Evolutionary conservation across 1,140 invertebrate genomes (phyloP).

Genomic region (Trichonephila clavata): DNA sequence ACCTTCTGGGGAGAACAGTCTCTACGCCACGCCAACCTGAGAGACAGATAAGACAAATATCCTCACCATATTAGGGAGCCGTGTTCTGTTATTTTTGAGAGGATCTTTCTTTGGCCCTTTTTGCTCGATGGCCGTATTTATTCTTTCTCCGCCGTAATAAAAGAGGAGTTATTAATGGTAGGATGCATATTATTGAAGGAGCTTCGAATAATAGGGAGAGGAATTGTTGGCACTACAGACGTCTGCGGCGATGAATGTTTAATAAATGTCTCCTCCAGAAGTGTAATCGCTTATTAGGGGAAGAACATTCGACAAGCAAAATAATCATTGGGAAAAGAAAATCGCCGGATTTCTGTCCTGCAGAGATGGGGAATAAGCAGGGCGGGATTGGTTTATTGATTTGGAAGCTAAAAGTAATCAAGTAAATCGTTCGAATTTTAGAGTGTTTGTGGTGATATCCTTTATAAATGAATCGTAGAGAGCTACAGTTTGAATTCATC

Average conservation of each 20-base stretch:
- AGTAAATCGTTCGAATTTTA: too few species aligned
- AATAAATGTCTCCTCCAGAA: constrained; percentile 15
- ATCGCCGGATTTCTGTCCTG: background rate
- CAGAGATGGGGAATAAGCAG: background rate
- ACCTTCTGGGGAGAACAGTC: constrained; percentile 31
- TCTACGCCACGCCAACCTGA: background rate
- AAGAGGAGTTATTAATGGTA: constrained; percentile 58
- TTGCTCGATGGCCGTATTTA: constrained; percentile 18
- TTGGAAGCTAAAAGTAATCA: background rate
- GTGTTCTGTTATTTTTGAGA: constrained; percentile 40
- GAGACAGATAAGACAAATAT: constrained; percentile 70
- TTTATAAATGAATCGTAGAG: too few species aligned
- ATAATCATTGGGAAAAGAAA: constrained; percentile 3
- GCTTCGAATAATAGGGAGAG: background rate
- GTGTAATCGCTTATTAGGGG: background rate
- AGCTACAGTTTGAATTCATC: too few species aligned
- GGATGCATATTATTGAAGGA: constrained; percentile 58
- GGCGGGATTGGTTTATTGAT: background rate
- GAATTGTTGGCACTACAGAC: background rate
- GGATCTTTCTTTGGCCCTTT: constrained; percentile 20
- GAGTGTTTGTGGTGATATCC: too few species aligned
- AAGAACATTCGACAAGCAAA: background rate
- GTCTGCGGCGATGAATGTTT: background rate
- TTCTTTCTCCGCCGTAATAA: constrained; percentile 27
- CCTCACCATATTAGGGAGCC: constrained; percentile 54